Conservation (phyloP, 2,797 vertebrate species). For the Lithobates pipiens region DNA sequence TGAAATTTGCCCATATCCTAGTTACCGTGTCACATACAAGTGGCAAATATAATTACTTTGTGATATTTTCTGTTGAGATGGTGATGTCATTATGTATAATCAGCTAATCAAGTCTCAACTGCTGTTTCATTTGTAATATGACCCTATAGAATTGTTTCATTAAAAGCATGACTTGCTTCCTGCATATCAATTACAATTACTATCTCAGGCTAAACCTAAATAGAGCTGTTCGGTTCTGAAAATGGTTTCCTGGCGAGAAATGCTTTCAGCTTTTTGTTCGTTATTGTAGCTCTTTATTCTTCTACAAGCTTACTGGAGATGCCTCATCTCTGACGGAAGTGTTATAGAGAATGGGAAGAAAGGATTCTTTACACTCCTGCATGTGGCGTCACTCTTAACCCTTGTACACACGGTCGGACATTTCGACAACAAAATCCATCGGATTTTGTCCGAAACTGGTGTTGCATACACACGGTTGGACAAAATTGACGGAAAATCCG, state of each 20-base stretch:
- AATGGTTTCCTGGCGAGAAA: background rate
- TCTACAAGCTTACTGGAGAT: background rate
- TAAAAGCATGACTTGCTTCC: slow-evolving; percentile 57
- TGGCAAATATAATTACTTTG: slow-evolving; percentile 56
- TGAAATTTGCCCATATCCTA: slow-evolving; percentile 52
- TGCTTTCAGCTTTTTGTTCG: slow-evolving; percentile 24
- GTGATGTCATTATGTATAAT: slow-evolving; percentile 68
- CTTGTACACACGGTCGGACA: too few relatives aligned
- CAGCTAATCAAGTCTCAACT: slow-evolving; percentile 68
- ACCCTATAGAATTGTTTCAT: slow-evolving; percentile 54
- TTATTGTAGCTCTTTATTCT: background rate
- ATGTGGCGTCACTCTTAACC: background rate
- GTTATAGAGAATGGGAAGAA: background rate
- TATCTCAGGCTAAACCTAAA: slow-evolving; percentile 12
- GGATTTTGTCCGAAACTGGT: too few relatives aligned
- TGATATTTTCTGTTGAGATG: slow-evolving; percentile 50
- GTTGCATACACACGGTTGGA: too few relatives aligned
- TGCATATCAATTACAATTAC: slow-evolving; percentile 3
- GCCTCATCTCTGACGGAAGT: background rate
- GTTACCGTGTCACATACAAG: slow-evolving; percentile 52
- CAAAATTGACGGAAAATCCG: too few relatives aligned
- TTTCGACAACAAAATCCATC: too few relatives aligned
- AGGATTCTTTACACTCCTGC: background rate
- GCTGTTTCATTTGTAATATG: slow-evolving; percentile 59
- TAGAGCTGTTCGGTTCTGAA: slow-evolving; percentile 16